Evolutionary conservation across 1,140 invertebrate species (phyloP), one percentile per base, ranked within the genome.

Genomic region (Cataglyphis hispanica): DNA sequence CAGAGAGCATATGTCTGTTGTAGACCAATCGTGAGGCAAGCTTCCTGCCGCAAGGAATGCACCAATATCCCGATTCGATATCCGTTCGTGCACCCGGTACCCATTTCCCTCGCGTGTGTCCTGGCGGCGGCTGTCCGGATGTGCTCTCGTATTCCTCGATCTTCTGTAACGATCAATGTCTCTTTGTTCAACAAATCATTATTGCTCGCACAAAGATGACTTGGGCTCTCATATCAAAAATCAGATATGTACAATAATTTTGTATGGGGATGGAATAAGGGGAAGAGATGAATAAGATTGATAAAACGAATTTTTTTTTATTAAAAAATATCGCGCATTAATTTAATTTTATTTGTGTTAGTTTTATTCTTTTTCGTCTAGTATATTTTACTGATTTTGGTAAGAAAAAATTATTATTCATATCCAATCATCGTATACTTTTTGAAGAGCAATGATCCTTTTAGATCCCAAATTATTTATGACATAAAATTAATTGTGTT

Each of bases 61-160:
- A 98, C 97, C 97, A 98, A 94, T 97, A 98, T 87, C 95, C 91
- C 81, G 84, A 90, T 85, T 92, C 87, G 86, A 91, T 83, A 94
- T 96, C 93, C 95, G 89, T 84, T 78, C 94, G 67, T 93, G 96
- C 92, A 46, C 97, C 96, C 6, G 97, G 97, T 70, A 97, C 96
- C 97, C 97, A 98, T 95, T 98, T 98, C 8, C 97, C 97, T 92
- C 96, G 96, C 0, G 97, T 97, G 85, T 97, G 96, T 64, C 96
- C 96, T 10, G 96, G 96, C 5, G 97, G 97, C 22, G 97, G 97
- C 83, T 93, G 92, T 64, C 86, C 80, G 46, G 22, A 70, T 60
- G 67, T 11, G 16, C 76, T 72, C 16, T 92, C 92, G 70, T 93
- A 91, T 50, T 93, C 93, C 34, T 94, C 94, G 5, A 84, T 43